Base-by-base conservation (phyloP, 2,113 vertebrate species). In the Aspiorhynchus laticeps region DNA sequence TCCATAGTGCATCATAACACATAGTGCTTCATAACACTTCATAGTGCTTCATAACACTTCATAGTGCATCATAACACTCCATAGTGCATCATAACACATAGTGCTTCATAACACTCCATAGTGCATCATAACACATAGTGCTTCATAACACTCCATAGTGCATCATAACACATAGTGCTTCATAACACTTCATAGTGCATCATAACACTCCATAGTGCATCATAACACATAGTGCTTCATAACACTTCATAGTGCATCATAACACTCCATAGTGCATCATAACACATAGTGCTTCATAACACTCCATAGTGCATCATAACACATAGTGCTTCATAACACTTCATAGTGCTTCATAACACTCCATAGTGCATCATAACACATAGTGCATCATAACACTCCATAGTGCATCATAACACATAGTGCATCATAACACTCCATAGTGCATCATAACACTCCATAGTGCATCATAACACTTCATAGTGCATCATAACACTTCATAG, bases 1-100 rank as follows among this genome's bases (percentile, higher is more conserved):
- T n/a, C n/a, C n/a, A n/a, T n/a, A n/a, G n/a, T 0, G 0, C 48
- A 5, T 51, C 5, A 19, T 51, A 51, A 5, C 1, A 0, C 12
- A 3, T 9, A n/a, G 26, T 26, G 17, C 17, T 5, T 56, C 14
- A 53, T 53, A 61, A 3, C 7, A 1, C 75, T 76, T 41, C 7
- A 41, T 41, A 41, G 7, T 14, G 53, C 24, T 7, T 61, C 7
- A 8, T 14, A 48, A 48, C 2, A 14, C 46, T 48, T 48, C 0
- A 0, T 48, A 48, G 14, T 9, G 43, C 11, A 48, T 48, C 46
- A 2, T 48, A 48, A 14, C 3, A 1, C 46, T n/a, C n/a, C 3
- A 5, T 17, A 51, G 11, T 4, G 1, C 15, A 5, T 51, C 15
- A 17, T 51, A 51, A 1, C n/a, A n/a, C n/a, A n/a, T n/a, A n/a